Conservation (phyloP, 2,888 invertebrate species). For the Eudemis profundana region DNA sequence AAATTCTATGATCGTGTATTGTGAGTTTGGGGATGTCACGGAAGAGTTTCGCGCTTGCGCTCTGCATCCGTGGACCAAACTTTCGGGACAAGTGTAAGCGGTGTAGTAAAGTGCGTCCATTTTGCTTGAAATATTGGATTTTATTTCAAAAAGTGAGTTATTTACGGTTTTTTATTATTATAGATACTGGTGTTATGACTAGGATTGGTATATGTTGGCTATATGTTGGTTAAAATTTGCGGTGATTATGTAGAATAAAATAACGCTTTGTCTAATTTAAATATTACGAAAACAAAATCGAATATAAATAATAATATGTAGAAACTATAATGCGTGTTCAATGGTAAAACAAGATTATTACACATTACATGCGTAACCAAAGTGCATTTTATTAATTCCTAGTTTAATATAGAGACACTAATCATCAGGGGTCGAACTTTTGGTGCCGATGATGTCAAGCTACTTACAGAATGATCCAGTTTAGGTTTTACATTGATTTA, state of each 20-base stretch:
- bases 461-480: too few relatives aligned
- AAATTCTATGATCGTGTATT: neutral
- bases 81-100: constrained; percentile 70
- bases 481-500: too few relatives aligned
- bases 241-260: neutral
- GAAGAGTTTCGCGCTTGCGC: constrained; percentile 74
- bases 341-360: neutral
- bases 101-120: constrained; percentile 73
- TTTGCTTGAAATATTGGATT: constrained; percentile 63
- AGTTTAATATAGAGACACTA: too few relatives aligned
- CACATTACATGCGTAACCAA: too few relatives aligned
- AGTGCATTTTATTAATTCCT: too few relatives aligned
- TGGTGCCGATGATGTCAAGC: too few relatives aligned
- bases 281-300: too few relatives aligned
- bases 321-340: neutral
- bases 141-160: constrained; percentile 69
- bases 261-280: too few relatives aligned
- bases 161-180: constrained; percentile 29
- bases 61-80: constrained; percentile 74
- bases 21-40: constrained; percentile 56
- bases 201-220: neutral
- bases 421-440: too few relatives aligned
- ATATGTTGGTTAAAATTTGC: neutral
- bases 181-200: neutral
- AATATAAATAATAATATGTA: too few relatives aligned